A percentile compares a stretch with the other conserved stretches of the same genome.
These are phyloP conservation scores for Ctenicera cuprea DNA, from an alignment of 2,888 invertebrate species.

Conservation along the genomic window DNA sequence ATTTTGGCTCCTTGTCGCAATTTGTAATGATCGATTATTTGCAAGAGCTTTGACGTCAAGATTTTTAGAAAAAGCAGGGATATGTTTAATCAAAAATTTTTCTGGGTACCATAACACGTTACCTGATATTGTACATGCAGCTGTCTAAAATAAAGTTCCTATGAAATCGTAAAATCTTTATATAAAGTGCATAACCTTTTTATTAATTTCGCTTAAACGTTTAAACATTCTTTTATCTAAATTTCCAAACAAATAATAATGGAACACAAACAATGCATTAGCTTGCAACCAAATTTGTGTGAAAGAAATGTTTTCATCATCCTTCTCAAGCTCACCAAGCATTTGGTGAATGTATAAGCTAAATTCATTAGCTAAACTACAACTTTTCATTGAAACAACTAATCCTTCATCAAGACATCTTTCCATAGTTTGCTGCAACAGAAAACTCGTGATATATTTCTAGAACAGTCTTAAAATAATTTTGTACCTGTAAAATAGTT, in stretches of 20 bases:
- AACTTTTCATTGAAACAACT: slow-evolving; percentile 66
- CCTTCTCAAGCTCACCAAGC: slow-evolving; percentile 78
- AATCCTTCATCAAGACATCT: slow-evolving; percentile 67
- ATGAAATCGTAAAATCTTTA: slow-evolving; percentile 16
- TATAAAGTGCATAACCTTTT: slow-evolving; percentile 76
- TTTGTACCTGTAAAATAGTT: slow-evolving; percentile 80
- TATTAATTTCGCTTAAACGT: slow-evolving; percentile 83
- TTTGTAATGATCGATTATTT: slow-evolving; percentile 74
- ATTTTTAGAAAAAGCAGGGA: slow-evolving; percentile 76
- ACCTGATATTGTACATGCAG: slow-evolving; percentile 86
- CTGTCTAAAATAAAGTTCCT: slow-evolving; percentile 75
- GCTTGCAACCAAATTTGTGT: slow-evolving; percentile 79
- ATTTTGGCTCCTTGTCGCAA: slow-evolving; percentile 76
- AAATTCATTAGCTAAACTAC: slow-evolving; percentile 79
- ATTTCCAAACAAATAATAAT: slow-evolving; percentile 83
- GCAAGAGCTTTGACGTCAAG: slow-evolving; percentile 72
- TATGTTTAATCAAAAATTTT: slow-evolving; percentile 82
- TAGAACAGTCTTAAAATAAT: not conserved
- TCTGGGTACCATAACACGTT: slow-evolving; percentile 91
- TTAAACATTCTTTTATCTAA: slow-evolving; percentile 86
- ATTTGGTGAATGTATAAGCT: slow-evolving; percentile 79
- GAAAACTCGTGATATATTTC: not conserved
- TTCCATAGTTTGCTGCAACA: slow-evolving; percentile 66
- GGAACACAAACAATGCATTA: slow-evolving; percentile 81
- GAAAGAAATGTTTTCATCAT: slow-evolving; percentile 74